A percentile compares a stretch with the other conserved stretches of the same genome.
These are phyloP conservation scores for Neocrepidodera transversa DNA, from an alignment of 2,888 invertebrate genomes.

Conservation along the genomic window DNA sequence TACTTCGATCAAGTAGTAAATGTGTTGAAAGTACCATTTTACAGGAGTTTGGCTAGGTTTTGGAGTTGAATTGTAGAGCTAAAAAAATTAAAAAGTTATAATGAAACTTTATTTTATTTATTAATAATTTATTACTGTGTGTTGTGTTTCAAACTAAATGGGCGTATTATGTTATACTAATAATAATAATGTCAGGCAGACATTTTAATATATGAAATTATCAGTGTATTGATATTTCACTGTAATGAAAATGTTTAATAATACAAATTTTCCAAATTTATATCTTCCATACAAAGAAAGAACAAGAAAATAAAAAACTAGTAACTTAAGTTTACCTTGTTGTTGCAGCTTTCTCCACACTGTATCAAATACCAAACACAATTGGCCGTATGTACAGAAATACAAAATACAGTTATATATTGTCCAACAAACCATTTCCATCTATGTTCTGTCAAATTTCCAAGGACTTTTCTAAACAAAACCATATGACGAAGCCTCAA, in stretches of 20 bases:
- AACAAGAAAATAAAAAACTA: too few relatives aligned
- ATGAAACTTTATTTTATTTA: too few relatives aligned
- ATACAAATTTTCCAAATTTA: too few relatives aligned
- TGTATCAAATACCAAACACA: conserved; percentile 63
- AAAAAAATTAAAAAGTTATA: not conserved
- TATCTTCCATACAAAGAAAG: too few relatives aligned
- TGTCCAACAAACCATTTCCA: conserved; percentile 63
- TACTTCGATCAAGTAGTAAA: conserved; percentile 60
- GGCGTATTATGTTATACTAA: too few relatives aligned
- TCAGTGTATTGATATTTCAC: too few relatives aligned
- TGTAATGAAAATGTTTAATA: too few relatives aligned
- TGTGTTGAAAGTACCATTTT: conserved; percentile 25
- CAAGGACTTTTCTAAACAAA: conserved; percentile 58
- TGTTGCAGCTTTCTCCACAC: conserved; percentile 43
- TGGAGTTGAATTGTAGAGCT: not conserved
- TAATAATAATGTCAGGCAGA: too few relatives aligned
- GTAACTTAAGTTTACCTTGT: conserved; percentile 29
- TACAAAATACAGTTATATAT: conserved; percentile 60
- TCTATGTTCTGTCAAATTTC: conserved; percentile 63
- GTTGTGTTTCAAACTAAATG: too few relatives aligned
- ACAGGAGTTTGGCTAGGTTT: not conserved
- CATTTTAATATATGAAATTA: too few relatives aligned
- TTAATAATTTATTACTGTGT: too few relatives aligned
- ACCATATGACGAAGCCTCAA: conserved; percentile 61
- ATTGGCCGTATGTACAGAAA: conserved; percentile 62